Base-by-base conservation (phyloP, 2,113 vertebrate species). In the Oreochromis niloticus region DNA sequence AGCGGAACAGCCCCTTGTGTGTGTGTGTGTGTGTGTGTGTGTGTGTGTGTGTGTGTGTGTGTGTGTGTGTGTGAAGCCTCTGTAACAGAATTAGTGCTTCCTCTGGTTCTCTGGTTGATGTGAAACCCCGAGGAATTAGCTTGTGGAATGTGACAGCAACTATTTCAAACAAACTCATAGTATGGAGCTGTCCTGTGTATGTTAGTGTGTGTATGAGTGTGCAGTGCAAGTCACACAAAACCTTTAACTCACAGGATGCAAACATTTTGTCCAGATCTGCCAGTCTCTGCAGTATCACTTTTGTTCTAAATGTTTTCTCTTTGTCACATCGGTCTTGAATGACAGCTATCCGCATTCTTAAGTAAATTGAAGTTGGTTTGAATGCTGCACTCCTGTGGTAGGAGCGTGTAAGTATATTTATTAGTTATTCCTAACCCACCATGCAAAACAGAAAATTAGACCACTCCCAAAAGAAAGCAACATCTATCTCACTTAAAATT, bases 81-180 rank as follows among this genome's bases (percentile, higher is more conserved):
- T 84, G 68, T 61, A 89, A 54, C 75, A 86, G 54, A 93, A 87
- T 92, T 90, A 80, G 87, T 82, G 89, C 87, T 91, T 93, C 88
- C 87, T 90, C 78, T 89, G 75, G 46, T 85, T 88, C 80, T 83
- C 61, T 57, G 80, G 73, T 82, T 82, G 86, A 93, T 78, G 90
- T 87, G 75, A 87, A 93, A 85, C 55, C 32, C 73, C 2, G 36
- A 92, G 50, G 63, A 93, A 78, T 91, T 91, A 85, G 82, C 11
- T 85, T 84, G 89, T 94, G 95, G 95, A 94, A 95, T 95, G 95
- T 94, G 95, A 93, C 93, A 92, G 90, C 81, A 88, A 88, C 85
- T 91, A 90, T 90, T 92, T 92, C 83, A 92, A 86, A 93, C 82
- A 90, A 80, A 85, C 46, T 82, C 80, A 73, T 52, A 55, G 55